phyloP scores from a whole-genome alignment of 2,888 invertebrate species.

The Apotomis betuletana region DNA sequence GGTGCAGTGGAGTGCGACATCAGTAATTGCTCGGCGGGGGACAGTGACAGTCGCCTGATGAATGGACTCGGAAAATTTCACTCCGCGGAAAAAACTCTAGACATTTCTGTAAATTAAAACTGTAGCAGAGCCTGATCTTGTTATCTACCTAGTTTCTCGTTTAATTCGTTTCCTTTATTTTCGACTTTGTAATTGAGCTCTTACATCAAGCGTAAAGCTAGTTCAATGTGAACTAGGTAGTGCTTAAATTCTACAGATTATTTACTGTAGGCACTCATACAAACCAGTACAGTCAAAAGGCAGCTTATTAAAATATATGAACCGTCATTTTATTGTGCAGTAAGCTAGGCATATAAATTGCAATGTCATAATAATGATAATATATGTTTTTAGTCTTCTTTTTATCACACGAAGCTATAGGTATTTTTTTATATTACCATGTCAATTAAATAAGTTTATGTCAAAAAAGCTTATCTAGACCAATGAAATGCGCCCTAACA shows the following conservation, averaged over 20 bases:
- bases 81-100: conserved; percentile 67
- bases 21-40: conserved; percentile 76
- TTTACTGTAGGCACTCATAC: background rate
- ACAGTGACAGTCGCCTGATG: conserved; percentile 75
- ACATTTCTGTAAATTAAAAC: conserved; percentile 74
- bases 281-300: too few relatives aligned
- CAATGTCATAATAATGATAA: too few relatives aligned
- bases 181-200: conserved; percentile 32
- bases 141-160: conserved; percentile 52
- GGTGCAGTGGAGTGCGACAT: conserved; percentile 73
- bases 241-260: background rate
- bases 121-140: conserved; percentile 62
- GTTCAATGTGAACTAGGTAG: background rate
- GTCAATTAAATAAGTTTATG: too few relatives aligned
- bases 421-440: too few relatives aligned
- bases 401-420: too few relatives aligned
- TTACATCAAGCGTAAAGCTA: background rate
- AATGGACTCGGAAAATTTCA: conserved; percentile 71
- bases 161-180: conserved; percentile 44
- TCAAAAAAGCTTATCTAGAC: too few relatives aligned
- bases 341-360: too few relatives aligned
- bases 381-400: too few relatives aligned
- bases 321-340: too few relatives aligned
- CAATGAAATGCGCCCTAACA: too few relatives aligned
- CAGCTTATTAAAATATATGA: too few relatives aligned